These are phyloP conservation scores for Hypsibius dujardini DNA, from an alignment of 1,140 invertebrate genomes.

Conservation along the genomic window DNA sequence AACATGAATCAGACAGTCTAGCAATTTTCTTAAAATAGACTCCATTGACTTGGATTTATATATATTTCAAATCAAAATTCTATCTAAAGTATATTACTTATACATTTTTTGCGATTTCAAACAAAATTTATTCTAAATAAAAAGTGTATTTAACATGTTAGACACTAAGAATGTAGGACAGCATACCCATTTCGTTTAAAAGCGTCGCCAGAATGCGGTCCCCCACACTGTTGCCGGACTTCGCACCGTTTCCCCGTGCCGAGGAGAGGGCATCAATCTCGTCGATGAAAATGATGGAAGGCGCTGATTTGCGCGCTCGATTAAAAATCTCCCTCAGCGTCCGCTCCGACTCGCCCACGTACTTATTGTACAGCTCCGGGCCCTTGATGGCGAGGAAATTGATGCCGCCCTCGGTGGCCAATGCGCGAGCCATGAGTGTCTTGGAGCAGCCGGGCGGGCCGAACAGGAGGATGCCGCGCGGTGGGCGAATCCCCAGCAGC, in stretches of 20 bases:
- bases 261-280: constrained; percentile 79
- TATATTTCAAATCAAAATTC: too few relatives aligned
- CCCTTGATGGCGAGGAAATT: constrained; percentile 31
- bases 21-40: too few relatives aligned
- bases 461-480: constrained; percentile 48
- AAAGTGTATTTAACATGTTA: too few relatives aligned
- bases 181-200: constrained; percentile 57
- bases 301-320: constrained; percentile 74
- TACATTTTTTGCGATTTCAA: too few relatives aligned
- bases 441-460: constrained; percentile 59
- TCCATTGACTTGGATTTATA: too few relatives aligned
- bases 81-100: too few relatives aligned
- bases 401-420: constrained; percentile 41
- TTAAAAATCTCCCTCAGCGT: constrained; percentile 75
- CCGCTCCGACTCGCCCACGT: constrained; percentile 89
- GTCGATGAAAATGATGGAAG: constrained; percentile 90
- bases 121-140: too few relatives aligned
- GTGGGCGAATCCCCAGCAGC: constrained; percentile 41
- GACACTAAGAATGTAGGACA: too few relatives aligned
- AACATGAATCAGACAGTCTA: constrained; percentile 21
- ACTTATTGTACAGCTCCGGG: constrained; percentile 78
- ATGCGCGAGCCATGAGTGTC: constrained; percentile 47
- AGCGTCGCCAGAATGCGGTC: constrained; percentile 65
- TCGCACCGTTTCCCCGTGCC: constrained; percentile 33
- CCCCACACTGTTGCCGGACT: constrained; percentile 35